Base-by-base conservation (phyloP, 2,888 invertebrate genomes). In the Lasioglossum oenotherae region DNA sequence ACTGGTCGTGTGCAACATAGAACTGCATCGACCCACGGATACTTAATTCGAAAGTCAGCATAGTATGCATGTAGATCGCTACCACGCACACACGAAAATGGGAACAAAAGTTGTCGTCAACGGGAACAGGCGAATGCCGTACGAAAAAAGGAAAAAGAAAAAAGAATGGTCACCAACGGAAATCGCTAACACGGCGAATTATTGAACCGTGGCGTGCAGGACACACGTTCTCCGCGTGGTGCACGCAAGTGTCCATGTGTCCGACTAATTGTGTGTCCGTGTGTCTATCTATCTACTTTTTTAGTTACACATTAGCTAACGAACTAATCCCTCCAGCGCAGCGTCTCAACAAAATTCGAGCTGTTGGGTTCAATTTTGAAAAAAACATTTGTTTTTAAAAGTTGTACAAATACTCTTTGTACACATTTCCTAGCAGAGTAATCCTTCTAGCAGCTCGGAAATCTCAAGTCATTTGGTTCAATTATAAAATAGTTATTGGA, bases 121-220 rank as follows among this genome's bases (percentile, higher is more conserved):
- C n/a, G 44, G 14, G 38, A 53, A 19, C 19, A n/a, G n/a, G 57
- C 57, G 57, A 57, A 57, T 10, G 27, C 16, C 41, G 4, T 3
- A 72, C 49, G 74, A 74, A 84, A 86, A 89, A 87, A 31, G 31
- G 2, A 31, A 27, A 27, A 16, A 64, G 16, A 35, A 38, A 38
- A 38, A 19, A 23, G 35, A 35, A 35, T 38, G 31, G 19, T 31
- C 84, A 85, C 75, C 78, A 86, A 82, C 89, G 88, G 88, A 90
- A 88, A 90, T 90, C 84, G 89, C 86, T 82, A 89, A 87, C 89
- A 82, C 77, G 49, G 75, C 81, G 88, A 90, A 89, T 90, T 89
- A 90, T 90, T 86, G 90, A 90, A 88, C 89, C 90, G 83, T 87
- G 87, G 73, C 88, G 74, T 78, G 79, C 81, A 19, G 69, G 38